A percentile compares a stretch with the other conserved stretches of the same genome.
phyloP scores from a whole-genome alignment of 2,888 invertebrate species.

The Trilocha varians region DNA sequence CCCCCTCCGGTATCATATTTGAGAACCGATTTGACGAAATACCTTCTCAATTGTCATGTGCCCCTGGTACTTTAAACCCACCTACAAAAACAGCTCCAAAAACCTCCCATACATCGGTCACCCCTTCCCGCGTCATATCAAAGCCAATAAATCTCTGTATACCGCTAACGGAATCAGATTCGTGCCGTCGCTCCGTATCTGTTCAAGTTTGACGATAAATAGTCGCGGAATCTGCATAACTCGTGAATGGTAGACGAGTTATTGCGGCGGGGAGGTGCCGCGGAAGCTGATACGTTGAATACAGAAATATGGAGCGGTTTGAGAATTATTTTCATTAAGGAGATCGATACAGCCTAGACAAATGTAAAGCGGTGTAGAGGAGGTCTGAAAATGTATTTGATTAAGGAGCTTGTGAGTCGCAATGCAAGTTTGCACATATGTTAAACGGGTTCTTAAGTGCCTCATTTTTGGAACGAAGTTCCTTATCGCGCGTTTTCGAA shows the following conservation, averaged over 20 bases:
- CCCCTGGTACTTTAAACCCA: no score
- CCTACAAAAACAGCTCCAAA: neutral
- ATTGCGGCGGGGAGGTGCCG: slow-evolving; percentile 39
- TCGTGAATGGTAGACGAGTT: slow-evolving; percentile 49
- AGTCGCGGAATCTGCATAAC: slow-evolving; percentile 65
- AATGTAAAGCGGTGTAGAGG: no score
- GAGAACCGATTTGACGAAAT: no score
- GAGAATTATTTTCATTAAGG: slow-evolving; percentile 4
- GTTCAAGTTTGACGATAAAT: slow-evolving; percentile 68
- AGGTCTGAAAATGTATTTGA: no score
- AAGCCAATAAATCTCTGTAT: slow-evolving; percentile 12
- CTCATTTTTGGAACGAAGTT: no score
- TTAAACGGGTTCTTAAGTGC: no score
- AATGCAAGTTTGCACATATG: no score
- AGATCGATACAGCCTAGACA: no score
- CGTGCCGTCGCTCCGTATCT: slow-evolving; percentile 66
- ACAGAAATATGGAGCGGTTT: slow-evolving; percentile 11
- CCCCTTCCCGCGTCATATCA: neutral
- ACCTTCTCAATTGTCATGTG: no score
- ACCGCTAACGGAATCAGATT: slow-evolving; percentile 68
- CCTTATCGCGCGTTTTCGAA: no score
- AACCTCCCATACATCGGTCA: neutral
- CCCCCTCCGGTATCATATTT: no score
- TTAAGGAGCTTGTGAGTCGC: no score
- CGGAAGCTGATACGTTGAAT: slow-evolving; percentile 23